Conservation (phyloP, 2,888 invertebrate genomes). For the Acrobasis consociella region DNA sequence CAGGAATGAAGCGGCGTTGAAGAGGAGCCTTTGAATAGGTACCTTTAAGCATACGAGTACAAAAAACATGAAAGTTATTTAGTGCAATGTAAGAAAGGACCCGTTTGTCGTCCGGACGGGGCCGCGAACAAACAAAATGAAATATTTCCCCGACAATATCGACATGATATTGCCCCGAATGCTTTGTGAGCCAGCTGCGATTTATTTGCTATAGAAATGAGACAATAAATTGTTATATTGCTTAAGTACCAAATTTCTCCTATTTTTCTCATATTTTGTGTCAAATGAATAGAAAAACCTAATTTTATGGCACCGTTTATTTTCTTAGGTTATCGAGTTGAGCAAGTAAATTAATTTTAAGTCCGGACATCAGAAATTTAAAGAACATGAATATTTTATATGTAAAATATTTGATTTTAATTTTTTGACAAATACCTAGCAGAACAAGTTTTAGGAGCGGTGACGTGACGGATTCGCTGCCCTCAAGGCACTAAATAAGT, state of each 20-base stretch:
- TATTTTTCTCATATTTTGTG: constrained; percentile 25
- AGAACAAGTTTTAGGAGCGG: no score
- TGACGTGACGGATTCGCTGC: no score
- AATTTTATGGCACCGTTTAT: background rate
- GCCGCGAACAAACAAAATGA: constrained; percentile 43
- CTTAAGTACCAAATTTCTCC: constrained; percentile 37
- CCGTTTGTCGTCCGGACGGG: constrained; percentile 17
- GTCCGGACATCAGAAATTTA: no score
- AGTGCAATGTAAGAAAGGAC: constrained; percentile 14
- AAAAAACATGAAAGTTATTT: constrained; percentile 11
- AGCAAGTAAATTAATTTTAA: no score
- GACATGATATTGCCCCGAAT: constrained; percentile 49
- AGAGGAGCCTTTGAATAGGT: no score
- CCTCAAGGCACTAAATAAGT: no score
- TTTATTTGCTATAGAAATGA: constrained; percentile 51
- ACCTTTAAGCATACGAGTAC: no score
- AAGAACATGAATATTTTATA: no score
- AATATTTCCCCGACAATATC: constrained; percentile 58
- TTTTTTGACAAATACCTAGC: no score
- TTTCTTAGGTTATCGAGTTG: no score
- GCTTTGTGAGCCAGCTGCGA: constrained; percentile 48
- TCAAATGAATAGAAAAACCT: constrained; percentile 1
- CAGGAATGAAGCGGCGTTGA: no score
- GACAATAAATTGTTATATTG: constrained; percentile 46
- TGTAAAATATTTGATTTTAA: no score